Conservation (phyloP, 2,797 vertebrate genomes). For the Rhinoraja longicauda region DNA sequence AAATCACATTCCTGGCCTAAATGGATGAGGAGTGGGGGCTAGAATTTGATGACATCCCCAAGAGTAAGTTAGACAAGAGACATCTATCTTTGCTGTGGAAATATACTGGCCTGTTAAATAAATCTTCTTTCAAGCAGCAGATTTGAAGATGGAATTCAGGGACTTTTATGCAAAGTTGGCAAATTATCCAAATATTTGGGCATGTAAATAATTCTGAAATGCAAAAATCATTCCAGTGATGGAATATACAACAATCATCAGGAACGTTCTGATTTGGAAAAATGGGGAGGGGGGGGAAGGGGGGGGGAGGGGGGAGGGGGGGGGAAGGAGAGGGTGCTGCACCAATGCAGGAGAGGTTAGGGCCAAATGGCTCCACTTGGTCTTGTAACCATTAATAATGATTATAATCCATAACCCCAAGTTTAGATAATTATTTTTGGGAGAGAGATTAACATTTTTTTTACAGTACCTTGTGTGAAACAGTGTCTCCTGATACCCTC, state of each 20-base stretch:
- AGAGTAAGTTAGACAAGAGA: not conserved
- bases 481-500: not conserved
- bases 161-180: not conserved
- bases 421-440: not conserved
- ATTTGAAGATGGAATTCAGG: not conserved
- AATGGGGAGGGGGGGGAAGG: too few relatives aligned
- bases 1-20: not conserved
- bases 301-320: too few relatives aligned
- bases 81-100: not conserved
- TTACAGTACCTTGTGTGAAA: not conserved
- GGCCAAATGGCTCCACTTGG: too few relatives aligned
- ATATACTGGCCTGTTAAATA: not conserved
- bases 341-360: too few relatives aligned
- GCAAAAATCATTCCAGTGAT: not conserved
- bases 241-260: not conserved
- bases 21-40: not conserved
- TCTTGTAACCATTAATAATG: too few relatives aligned
- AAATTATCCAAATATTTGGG: not conserved
- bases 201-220: not conserved
- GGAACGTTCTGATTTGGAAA: not conserved
- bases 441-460: not conserved
- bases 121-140: not conserved
- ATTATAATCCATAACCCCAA: not conserved
- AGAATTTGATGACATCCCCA: constrained; percentile 16
- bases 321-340: too few relatives aligned